Evolutionary conservation across 2,113 vertebrate genomes (phyloP), one percentile per base, ranked within the genome.

Genomic region (Forbesichthys papilliferus): DNA sequence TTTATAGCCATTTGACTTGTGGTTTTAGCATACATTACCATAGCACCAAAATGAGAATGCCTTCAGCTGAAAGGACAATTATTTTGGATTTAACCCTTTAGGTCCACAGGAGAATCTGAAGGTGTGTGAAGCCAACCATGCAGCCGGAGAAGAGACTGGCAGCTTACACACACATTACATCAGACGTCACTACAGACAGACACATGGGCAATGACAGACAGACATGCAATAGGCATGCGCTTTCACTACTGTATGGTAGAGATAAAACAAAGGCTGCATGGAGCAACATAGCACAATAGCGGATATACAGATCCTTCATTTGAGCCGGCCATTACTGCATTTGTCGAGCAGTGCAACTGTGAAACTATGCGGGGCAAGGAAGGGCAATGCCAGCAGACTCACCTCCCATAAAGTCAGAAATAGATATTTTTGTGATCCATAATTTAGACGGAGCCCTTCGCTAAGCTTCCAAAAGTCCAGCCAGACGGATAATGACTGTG

Each of bases 141-240:
- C 68, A 57, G 60, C 27, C 27, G 27, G 27, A 27, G 27, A 27
- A 74, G 70, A 77, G 20, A 53, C 52, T 48, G 74, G 63, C 33
- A 8, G 42, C 77, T 81, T 85, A 79, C 81, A 75, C 82, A 78
- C 78, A 81, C 73, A 76, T 88, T 86, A 81, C 85, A 84, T 84
- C 82, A 85, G 75, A 72, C 70, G 75, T 84, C 83, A 79, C 74
- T 57, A 67, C 1, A 10, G 53, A 71, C 65, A 58, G 53, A 57
- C 55, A 66, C 64, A 61, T 53, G 14, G 70, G 63, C 36, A 27
- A 64, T 64, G 76, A 81, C 42, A 66, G 76, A 78, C 51, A 54
- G 63, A 63, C 34, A 56, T 62, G 71, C 74, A 54, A 78, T 54
- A 54, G 63, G 61, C 34, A 56, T 62, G 71, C 74, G 54, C 64